Conservation (phyloP, 2,113 vertebrate species). For the Oryzias celebensis region DNA sequence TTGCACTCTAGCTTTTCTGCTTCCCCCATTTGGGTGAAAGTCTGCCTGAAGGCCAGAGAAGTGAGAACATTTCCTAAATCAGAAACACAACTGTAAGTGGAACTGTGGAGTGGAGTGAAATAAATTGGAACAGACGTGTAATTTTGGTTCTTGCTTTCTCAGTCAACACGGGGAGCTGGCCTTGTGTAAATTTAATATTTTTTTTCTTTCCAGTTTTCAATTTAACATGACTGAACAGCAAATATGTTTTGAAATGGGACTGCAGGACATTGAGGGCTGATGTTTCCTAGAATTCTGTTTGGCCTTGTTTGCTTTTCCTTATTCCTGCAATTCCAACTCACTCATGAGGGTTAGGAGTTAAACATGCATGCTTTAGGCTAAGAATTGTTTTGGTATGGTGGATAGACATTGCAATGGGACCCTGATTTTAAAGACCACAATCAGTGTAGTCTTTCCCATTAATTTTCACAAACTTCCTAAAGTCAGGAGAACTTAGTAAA, state of each 20-base stretch:
- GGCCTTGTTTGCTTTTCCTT: too few species aligned
- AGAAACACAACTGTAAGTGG: conserved; percentile 15
- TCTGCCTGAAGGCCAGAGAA: conserved; percentile 15
- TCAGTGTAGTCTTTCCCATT: too few species aligned
- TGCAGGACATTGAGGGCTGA: background rate
- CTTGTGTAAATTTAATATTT: conserved; percentile 10
- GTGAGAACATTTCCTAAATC: conserved; percentile 21
- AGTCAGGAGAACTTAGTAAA: too few species aligned
- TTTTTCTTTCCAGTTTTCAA: conserved; percentile 6
- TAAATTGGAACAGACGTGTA: conserved; percentile 26
- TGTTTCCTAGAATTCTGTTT: conserved; percentile 4
- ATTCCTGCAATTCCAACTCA: too few species aligned
- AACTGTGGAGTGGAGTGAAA: background rate
- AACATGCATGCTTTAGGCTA: too few species aligned
- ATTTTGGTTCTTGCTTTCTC: conserved; percentile 23
- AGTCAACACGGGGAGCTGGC: conserved; percentile 4
- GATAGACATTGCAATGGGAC: too few species aligned
- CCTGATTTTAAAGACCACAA: too few species aligned
- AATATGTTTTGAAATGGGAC: conserved; percentile 14
- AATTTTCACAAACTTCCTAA: too few species aligned
- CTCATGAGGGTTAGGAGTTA: too few species aligned
- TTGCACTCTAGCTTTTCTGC: conserved; percentile 12
- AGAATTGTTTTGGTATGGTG: too few species aligned
- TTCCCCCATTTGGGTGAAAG: conserved; percentile 16
- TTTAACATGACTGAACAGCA: conserved; percentile 3